phyloP scores from a whole-genome alignment of 2,113 vertebrate genomes.

The Mustela nigripes region DNA sequence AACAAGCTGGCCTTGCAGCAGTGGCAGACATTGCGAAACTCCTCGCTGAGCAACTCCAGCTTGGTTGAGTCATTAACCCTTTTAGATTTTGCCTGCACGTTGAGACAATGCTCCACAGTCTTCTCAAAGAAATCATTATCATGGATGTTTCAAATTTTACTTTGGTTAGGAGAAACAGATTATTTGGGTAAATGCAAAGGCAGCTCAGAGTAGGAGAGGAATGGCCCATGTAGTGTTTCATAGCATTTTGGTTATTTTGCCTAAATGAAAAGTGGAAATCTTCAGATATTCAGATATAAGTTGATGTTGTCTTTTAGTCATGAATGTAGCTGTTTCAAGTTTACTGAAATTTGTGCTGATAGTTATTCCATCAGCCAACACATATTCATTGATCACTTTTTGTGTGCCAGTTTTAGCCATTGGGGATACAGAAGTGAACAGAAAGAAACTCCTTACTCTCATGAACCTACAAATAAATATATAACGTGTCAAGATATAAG shows the following conservation, averaged over 20 bases:
- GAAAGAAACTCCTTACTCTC: neutral
- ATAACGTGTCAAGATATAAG: neutral
- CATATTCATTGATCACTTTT: constrained; percentile 2
- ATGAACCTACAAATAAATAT: neutral
- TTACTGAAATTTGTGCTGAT: neutral
- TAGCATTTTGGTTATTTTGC: neutral
- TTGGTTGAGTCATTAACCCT: neutral
- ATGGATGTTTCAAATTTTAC: neutral
- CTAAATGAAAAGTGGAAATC: neutral
- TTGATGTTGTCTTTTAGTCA: constrained; percentile 14
- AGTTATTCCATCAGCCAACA: constrained; percentile 27
- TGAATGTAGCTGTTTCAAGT: neutral
- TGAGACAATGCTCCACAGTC: constrained; percentile 43
- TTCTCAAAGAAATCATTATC: constrained; percentile 48
- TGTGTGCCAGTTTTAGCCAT: neutral
- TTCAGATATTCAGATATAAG: neutral
- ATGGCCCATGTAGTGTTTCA: neutral
- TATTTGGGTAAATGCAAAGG: neutral
- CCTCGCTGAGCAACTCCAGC: neutral
- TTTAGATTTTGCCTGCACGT: neutral
- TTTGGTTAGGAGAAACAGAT: neutral
- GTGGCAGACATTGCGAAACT: neutral
- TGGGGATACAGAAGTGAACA: neutral
- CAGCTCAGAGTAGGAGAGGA: neutral
- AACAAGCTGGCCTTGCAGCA: neutral